Base-by-base conservation (phyloP, 2,113 vertebrate genomes). In the Tragulus kanchil region DNA sequence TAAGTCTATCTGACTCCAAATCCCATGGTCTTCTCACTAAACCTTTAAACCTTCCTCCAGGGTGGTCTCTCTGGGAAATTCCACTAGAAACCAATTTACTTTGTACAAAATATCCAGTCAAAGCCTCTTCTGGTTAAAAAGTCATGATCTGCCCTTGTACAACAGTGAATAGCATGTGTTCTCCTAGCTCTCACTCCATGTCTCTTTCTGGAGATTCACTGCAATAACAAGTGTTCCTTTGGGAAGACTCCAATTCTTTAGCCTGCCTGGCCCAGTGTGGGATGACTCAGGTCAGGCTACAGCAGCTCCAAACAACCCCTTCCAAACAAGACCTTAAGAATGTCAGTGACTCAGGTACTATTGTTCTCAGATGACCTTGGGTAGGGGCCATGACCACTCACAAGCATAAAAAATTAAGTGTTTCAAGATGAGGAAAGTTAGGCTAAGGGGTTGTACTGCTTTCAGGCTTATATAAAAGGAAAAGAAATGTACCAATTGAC, bases 281-380 rank as follows among this genome's bases (percentile, higher is more conserved):
- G 59, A 91, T 95, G 96, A 77, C 10, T 13, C 93, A 95, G 79
- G 52, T 65, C 90, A 95, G 96, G 96, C 94, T 95, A 69, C 36
- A 95, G 96, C 26, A 88, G 97, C 93, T 95, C 54, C 94, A 95
- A 81, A 59, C 1, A 4, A 36, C 94, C 78, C 69, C 83, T 92
- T 95, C 88, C 64, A 96, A 79, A 96, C 45, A 97, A 65, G 45
- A 36, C 48, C 62, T 78, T 91, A 79, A 79, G 64, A 97, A 98
- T 19, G 1, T 89, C 48, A 94, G 42, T 75, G 79, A 19, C 79
- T 96, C 93, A 95, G 79, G 42, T 78, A 79, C 93, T 93, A 90
- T 91, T 97, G 94, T 97, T 98, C 84, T 96, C 69, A 92, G 84
- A 95, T 77, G 87, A 94, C 93, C 94, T 98, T 96, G 95, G 82